Base-by-base conservation (phyloP, 2,797 vertebrate species). In the Arctocebus calabarensis region DNA sequence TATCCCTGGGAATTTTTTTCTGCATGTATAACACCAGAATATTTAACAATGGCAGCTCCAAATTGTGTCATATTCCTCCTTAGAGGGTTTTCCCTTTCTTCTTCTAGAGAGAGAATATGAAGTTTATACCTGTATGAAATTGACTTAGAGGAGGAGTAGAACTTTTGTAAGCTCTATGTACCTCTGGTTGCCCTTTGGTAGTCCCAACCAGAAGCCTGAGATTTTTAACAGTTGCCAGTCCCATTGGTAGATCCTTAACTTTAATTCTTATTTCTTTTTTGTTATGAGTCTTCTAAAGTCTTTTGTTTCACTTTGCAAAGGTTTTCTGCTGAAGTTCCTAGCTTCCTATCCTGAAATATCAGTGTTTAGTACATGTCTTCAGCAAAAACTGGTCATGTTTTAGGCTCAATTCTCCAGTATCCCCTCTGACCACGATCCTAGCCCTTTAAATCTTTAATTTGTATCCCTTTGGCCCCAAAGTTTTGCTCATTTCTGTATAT, bases 241-340 rank as follows among this genome's bases (percentile, higher is more conserved):
- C 48, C 1, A 59, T 9, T 25, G 9, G 22, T 88, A 13, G 22
- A 7, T 64, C 71, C 55, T 85, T 68, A 37, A 75, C 27, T 89
- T 27, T 74, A 79, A 91, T 45, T 75, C 22, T 88, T 66, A 5
- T 71, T 17, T 66, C n/a, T 62, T 79, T 68, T 20, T 61, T 78
- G n/a, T 73, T 84, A 78, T 27, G 66, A 68, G 59, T 55, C 62
- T 4, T 74, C 29, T 11, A 48, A 75, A 43, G 27, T 23, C 23
- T 92, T 92, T 2, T 16, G 40, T n/a, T 45, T 70, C 86, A 25
- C 48, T 83, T 90, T 88, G 59, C 68, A 92, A 88, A 92, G 85
- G 7, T 45, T 92, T 90, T 84, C 20, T 82, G 34, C 48, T 93
- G 61, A 85, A 29, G 55, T 82, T 52, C 57, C 66, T 61, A 64